Evolutionary conservation across 2,888 invertebrate genomes (phyloP).

Genomic region (Trypoxylon attenuatum): DNA sequence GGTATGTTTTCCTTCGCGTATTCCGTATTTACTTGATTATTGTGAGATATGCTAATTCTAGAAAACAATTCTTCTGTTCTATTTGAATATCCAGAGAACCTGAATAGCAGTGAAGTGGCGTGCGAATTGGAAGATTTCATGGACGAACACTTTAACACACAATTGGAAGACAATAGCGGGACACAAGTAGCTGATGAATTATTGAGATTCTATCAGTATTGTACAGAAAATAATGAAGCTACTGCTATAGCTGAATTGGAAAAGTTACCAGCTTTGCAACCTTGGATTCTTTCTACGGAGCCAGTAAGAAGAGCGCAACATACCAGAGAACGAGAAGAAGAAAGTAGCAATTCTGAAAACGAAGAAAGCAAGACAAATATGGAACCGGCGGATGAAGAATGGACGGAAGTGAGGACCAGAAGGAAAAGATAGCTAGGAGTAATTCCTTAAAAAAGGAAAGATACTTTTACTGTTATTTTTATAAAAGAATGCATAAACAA

Average conservation of each 20-base stretch:
- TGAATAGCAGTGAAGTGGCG: constrained; percentile 59
- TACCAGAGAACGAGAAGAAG: not conserved
- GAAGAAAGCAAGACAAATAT: constrained; percentile 50
- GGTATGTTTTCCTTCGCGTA: too few relatives aligned
- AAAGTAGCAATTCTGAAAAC: constrained; percentile 35
- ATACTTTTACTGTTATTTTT: constrained; percentile 23
- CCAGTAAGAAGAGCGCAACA: not conserved
- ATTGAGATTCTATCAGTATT: constrained; percentile 61
- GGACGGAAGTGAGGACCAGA: constrained; percentile 64
- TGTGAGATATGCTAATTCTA: not conserved
- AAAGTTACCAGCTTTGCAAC: constrained; percentile 62
- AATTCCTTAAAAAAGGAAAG: constrained; percentile 21
- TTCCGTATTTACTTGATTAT: not conserved
- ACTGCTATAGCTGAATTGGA: constrained; percentile 52
- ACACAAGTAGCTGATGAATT: constrained; percentile 66
- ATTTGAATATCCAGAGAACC: constrained; percentile 42
- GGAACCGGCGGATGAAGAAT: constrained; percentile 59
- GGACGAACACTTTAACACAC: constrained; percentile 63
- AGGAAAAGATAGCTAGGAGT: constrained; percentile 53
- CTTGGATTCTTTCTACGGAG: constrained; percentile 57
- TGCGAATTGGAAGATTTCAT: constrained; percentile 67
- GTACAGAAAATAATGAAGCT: constrained; percentile 49
- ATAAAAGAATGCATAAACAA: constrained; percentile 21
- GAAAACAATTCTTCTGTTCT: not conserved
- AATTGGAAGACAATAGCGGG: constrained; percentile 66